Base-by-base conservation (phyloP, 2,888 invertebrate species). In the Lacanobia wlatinum region DNA sequence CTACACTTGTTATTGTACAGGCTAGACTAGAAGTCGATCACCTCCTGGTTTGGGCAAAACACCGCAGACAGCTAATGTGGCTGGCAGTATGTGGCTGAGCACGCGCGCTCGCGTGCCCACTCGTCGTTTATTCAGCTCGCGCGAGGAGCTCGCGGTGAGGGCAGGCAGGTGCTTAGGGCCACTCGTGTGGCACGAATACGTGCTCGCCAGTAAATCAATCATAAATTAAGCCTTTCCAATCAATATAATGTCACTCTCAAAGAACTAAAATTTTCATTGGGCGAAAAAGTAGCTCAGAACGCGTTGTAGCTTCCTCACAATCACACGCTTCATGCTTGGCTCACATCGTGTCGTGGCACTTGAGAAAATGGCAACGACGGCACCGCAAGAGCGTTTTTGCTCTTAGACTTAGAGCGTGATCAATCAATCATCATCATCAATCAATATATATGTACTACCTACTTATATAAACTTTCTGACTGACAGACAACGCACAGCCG, bases 61-160 rank as follows among this genome's bases (percentile, higher is more conserved):
- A 52, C 50, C 18, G 21, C 16, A 40, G n/a, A 23, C 28, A 14
- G 48, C 34, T 5, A 16, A 16, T 9, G 16, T 21, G 38, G 9
- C 38, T 14, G 12, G 18, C 56, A 56, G 56, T 12, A 18, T 18
- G 48, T 1, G 18, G 16, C 1, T 6, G 16, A 16, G 46, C 46
- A 6, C 46, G 18, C 28, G 34, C 28, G 48, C 38, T 71, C 34
- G 71, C 64, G 64, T 53, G 71, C 53, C n/a, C 16, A n/a, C 23
- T 75, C 16, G 43, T 72, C 71, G 43, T 63, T 63, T 55, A 21
- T 46, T 75, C 23, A 12, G n/a, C n/a, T n/a, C n/a, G n/a, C n/a
- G n/a, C n/a, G n/a, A n/a, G 38, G 4, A 14, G 18, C 34, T 34
- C 40, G 21, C 10, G 43, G 34, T 21, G 34, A 43, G 50, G 21